Evolutionary conservation across 1,140 invertebrate species (phyloP).

Genomic region (Danaus plexippus): DNA sequence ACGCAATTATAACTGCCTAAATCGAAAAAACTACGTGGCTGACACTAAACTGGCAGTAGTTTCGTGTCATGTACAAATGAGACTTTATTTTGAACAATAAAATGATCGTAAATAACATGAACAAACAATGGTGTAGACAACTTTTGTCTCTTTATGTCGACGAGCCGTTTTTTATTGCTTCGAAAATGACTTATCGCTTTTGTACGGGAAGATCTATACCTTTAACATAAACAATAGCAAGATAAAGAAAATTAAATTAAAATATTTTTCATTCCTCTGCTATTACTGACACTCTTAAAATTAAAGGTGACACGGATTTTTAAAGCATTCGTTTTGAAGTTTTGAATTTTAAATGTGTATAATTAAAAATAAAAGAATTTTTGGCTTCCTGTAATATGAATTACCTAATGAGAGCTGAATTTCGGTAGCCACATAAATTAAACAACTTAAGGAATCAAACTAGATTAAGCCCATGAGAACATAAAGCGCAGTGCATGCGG

Average conservation of each 20-base stretch:
- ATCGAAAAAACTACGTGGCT: constrained; percentile 10
- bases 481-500: constrained; percentile 51
- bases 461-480: constrained; percentile 37
- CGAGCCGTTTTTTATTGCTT: constrained; percentile 19
- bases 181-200: constrained; percentile 16
- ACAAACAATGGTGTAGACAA: constrained; percentile 18
- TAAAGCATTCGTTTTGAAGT: no score
- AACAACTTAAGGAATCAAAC: constrained; percentile 31
- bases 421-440: constrained; percentile 15
- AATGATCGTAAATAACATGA: constrained; percentile 18
- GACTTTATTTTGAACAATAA: constrained; percentile 20
- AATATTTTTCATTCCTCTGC: no score
- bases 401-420: constrained; percentile 7
- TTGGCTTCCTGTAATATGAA: no score
- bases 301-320: no score
- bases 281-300: no score
- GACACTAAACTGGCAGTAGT: constrained; percentile 18
- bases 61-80: constrained; percentile 17
- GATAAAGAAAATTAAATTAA: no score
- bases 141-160: constrained; percentile 17
- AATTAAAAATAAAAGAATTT: no score
- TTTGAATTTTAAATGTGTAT: no score
- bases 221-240: no score
- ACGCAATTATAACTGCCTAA: constrained; percentile 8
- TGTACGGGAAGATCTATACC: constrained; percentile 13